Conservation (phyloP, 1,140 invertebrate genomes). For the Drosophila sucinea region DNA sequence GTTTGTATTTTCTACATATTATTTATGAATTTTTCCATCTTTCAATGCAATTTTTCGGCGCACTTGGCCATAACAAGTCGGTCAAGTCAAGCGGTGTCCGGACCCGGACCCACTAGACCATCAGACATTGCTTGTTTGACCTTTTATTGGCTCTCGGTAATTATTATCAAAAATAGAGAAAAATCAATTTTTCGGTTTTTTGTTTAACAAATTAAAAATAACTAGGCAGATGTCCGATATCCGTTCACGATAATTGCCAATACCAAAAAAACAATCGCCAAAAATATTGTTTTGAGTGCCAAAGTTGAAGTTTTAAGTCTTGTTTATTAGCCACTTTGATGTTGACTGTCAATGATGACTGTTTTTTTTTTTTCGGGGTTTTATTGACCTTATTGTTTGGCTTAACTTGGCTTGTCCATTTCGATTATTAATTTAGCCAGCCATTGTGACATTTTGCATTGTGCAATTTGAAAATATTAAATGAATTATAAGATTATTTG, state of each 20-base stretch:
- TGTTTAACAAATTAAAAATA: conserved; percentile 72
- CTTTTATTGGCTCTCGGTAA: conserved; percentile 72
- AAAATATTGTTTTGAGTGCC: conserved; percentile 25
- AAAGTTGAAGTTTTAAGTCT: conserved; percentile 43
- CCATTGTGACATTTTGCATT: conserved; percentile 69
- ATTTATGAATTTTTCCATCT: conserved; percentile 73
- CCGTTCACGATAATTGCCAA: conserved; percentile 55
- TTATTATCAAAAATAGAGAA: conserved; percentile 64
- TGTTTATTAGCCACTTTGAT: conserved; percentile 14
- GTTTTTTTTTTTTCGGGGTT: not conserved
- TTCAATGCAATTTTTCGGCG: conserved; percentile 37
- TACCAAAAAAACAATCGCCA: conserved; percentile 35
- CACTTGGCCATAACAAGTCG: conserved; percentile 80
- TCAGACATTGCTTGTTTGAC: conserved; percentile 75
- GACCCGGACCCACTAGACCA: conserved; percentile 3
- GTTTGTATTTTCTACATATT: conserved; percentile 62
- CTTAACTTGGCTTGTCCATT: conserved; percentile 31
- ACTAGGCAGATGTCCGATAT: conserved; percentile 59
- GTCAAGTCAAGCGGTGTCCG: conserved; percentile 61
- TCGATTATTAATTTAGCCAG: conserved; percentile 62
- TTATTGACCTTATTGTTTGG: conserved; percentile 43
- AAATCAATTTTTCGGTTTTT: conserved; percentile 66
- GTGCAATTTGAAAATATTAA: conserved; percentile 41
- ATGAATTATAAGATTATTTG: conserved; percentile 10
- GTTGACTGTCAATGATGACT: conserved; percentile 12